Base-by-base conservation (phyloP, 2,113 vertebrate genomes). In the Campylorhamphus procurvoides region DNA sequence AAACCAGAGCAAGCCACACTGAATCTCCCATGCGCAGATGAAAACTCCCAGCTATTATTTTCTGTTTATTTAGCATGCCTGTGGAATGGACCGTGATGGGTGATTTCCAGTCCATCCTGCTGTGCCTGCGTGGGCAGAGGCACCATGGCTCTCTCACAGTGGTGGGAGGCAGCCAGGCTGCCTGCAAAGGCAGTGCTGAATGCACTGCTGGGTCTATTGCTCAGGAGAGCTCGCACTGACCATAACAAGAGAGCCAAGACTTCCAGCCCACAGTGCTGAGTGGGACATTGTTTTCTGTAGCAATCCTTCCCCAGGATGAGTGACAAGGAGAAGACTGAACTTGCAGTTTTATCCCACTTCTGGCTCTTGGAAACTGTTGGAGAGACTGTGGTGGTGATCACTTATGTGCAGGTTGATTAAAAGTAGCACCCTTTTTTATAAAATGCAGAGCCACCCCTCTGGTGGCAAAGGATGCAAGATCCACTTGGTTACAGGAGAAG, bases 171-270 rank as follows among this genome's bases (percentile, higher is more conserved):
- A 71, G 78, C 53, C n/a, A 58, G 78, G 59, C 84, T 53, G 77
- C 64, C 68, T 78, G 81, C 59, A 66, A 52, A 76, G 55, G 77
- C 81, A n/a, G 2, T 0, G 23, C 53, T 29, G 63, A 60, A 47
- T 4, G 6, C 2, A 14, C 42, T 1, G 14, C 58, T 59, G 58
- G 35, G 28, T 56, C 49, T 76, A 2, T 19, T 1, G 7, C 55
- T 81, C 40, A 2, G 1, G 20, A 77, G 80, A 60, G 58, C 29
- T 89, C 0, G 0, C 0, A 1, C 39, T 79, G 86, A 37, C 83
- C 12, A 0, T 50, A 55, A 58, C 1, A 4, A 42, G 71, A 76
- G 68, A 90, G 80, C 62, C 24, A 12, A 56, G 71, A 31, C 56
- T 83, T 60, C 66, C 83, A 83, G 73, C 67, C 67, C 3, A 3